Conservation (phyloP, 2,797 vertebrate genomes). For the Hyperoplus lanceolatus region DNA sequence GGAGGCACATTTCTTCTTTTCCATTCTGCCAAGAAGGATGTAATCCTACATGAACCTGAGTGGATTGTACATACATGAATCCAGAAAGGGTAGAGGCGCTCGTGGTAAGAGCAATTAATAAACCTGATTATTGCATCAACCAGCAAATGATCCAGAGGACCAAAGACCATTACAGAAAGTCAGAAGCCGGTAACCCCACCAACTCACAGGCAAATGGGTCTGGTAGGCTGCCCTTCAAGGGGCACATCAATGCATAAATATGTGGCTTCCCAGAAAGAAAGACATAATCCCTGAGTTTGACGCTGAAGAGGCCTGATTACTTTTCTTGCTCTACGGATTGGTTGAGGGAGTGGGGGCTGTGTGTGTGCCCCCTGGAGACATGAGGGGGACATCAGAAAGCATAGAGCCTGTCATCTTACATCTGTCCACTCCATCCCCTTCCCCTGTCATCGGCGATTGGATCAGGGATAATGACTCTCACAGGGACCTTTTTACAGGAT, state of each 20-base stretch:
- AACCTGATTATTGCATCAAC: no score
- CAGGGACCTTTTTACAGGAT: slow-evolving; percentile 70
- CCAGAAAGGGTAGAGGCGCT: no score
- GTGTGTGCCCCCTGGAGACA: slow-evolving; percentile 62
- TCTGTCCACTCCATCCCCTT: slow-evolving; percentile 64
- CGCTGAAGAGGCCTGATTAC: slow-evolving; percentile 75
- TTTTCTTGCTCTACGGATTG: slow-evolving; percentile 68
- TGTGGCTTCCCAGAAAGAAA: slow-evolving; percentile 70
- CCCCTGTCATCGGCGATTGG: slow-evolving; percentile 68
- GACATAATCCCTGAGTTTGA: slow-evolving; percentile 71
- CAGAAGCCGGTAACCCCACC: no score
- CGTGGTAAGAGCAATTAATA: no score
- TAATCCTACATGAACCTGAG: no score
- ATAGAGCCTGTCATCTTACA: slow-evolving; percentile 73
- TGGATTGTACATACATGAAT: no score
- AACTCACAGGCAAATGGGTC: no score
- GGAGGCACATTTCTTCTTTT: no score
- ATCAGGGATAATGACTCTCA: slow-evolving; percentile 79
- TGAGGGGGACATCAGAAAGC: slow-evolving; percentile 68
- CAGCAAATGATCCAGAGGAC: no score
- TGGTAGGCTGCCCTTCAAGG: slow-evolving; percentile 68
- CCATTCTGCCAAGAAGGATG: no score
- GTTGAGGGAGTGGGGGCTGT: slow-evolving; percentile 39
- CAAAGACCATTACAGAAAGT: no score
- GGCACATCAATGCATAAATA: slow-evolving; percentile 70